Evolutionary conservation across 92 coral and sea anemone species (phyloP), one percentile per base, ranked within the genome.

Genomic region (Palythoa heliodiscus): DNA sequence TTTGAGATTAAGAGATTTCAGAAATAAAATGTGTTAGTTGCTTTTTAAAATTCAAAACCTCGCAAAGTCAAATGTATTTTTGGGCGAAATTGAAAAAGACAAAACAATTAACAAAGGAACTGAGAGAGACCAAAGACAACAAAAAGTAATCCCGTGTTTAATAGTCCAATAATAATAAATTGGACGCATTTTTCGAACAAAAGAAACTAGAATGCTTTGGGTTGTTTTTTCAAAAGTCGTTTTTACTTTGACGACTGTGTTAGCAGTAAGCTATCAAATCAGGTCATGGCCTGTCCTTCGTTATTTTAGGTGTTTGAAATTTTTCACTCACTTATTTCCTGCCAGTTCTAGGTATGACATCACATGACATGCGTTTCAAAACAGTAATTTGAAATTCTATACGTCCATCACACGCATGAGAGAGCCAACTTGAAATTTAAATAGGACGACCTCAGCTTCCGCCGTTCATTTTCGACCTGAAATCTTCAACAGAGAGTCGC

Each of bases 371-470:
- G 74, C 74, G 74, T 66, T 80, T 69, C 19, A 69, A 69, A 25
- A 22, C 47, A 66, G 63, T 43, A 64, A 80, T 80, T 66, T 80
- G 74, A 63, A 80, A 80, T 80, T 66, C 73, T 80, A 80, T 80
- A 67, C 66, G 84, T 66, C 37, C 64, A 66, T 67, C 16, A 24
- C 74, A 80, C 84, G 84, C 84, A 66, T 80, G 84, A 66, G 11
- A 10, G 74, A 61, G 73, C 84, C 48, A 64, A 80, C 74, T 64
- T 48, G 54, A 67, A 80, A 63, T 64, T 80, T 74, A 80, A 66
- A 80, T 80, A 48, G 13, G 58, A 14, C 83, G 83, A 78, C 83
- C 83, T 64, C 15, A 63, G 83, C 71, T 78, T 78, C 83, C 83
- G 83, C 52, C 39, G 72, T 39, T 37, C 58, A 77, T 43, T 78